These are phyloP conservation scores for Halisarca cf. caerulea DNA, from an alignment of 37 sponge, comb jelly and placozoan genomes.

Conservation along the genomic window DNA sequence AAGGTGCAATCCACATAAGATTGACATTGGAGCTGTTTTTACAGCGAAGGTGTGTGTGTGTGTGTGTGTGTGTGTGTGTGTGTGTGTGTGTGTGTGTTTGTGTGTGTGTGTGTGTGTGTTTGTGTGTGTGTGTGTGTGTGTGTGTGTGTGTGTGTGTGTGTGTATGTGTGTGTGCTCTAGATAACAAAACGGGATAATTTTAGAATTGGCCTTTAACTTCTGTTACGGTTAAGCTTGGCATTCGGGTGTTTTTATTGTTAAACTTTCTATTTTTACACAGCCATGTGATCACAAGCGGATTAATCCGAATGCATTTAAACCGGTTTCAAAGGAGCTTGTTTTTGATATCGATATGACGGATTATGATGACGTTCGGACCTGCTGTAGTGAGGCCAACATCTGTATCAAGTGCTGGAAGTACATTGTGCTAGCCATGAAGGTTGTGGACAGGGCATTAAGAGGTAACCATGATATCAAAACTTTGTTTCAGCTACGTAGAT, in stretches of 20 bases:
- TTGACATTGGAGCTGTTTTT: conserved; percentile 97
- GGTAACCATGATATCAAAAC: conserved; percentile 56
- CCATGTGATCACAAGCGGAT: conserved; percentile 68
- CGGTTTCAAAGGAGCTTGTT: conserved; percentile 88
- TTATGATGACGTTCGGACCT: conserved; percentile 96
- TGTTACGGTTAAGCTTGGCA: too few species aligned
- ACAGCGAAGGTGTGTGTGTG: conserved; percentile 52
- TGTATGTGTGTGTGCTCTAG: too few species aligned
- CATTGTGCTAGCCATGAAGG: conserved; percentile 83
- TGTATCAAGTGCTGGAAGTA: conserved; percentile 92
- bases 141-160: not conserved
- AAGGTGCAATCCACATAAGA: conserved; percentile 84
- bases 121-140: too few species aligned
- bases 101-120: too few species aligned
- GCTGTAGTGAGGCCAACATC: conserved; percentile 95
- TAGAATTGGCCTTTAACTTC: too few species aligned
- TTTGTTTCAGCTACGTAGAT: not conserved
- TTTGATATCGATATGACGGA: conserved; percentile 99
- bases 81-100: conserved; percentile 23
- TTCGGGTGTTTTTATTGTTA: too few species aligned
- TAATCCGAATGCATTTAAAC: conserved; percentile 60
- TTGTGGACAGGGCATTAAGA: conserved; percentile 86
- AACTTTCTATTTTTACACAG: too few species aligned
- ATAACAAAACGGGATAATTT: too few species aligned
- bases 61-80: conserved; percentile 22